A percentile compares a stretch with the other conserved stretches of the same genome.
Evolutionary conservation across 2,113 vertebrate species (phyloP).

Genomic region (Sceloporus tristichus): DNA sequence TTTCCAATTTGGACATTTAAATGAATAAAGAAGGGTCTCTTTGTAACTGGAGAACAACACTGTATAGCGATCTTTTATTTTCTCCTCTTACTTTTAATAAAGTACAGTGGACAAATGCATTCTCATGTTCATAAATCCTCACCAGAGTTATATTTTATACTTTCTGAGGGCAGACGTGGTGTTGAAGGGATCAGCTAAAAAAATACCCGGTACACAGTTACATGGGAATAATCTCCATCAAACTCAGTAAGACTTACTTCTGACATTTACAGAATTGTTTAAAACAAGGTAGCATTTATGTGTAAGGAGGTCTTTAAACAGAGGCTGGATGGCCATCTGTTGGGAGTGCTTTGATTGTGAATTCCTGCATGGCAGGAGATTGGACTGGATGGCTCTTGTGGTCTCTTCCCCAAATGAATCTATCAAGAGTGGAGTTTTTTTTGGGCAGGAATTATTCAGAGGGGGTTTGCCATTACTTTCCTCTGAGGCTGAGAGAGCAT

Average conservation of each 20-base stretch:
- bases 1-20: conserved; percentile 56
- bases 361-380: too few species aligned
- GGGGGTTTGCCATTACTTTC: too few species aligned
- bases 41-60: conserved; percentile 53
- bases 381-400: too few species aligned
- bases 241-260: neutral
- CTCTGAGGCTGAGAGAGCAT: too few species aligned
- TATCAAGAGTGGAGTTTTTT: too few species aligned
- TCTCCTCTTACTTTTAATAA: conserved; percentile 32
- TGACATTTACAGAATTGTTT: neutral
- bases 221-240: neutral
- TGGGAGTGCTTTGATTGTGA: too few species aligned
- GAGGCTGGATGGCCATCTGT: too few species aligned
- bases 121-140: neutral
- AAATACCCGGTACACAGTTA: neutral
- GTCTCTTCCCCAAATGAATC: too few species aligned
- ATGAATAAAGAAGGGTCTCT: conserved; percentile 54
- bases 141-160: conserved; percentile 15
- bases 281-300: too few species aligned
- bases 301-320: too few species aligned
- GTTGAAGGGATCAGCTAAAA: neutral
- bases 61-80: conserved; percentile 54
- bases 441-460: too few species aligned
- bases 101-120: conserved; percentile 31
- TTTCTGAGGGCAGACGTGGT: neutral